phyloP scores from a whole-genome alignment of 2,113 vertebrate genomes.

The Anguilla rostrata region DNA sequence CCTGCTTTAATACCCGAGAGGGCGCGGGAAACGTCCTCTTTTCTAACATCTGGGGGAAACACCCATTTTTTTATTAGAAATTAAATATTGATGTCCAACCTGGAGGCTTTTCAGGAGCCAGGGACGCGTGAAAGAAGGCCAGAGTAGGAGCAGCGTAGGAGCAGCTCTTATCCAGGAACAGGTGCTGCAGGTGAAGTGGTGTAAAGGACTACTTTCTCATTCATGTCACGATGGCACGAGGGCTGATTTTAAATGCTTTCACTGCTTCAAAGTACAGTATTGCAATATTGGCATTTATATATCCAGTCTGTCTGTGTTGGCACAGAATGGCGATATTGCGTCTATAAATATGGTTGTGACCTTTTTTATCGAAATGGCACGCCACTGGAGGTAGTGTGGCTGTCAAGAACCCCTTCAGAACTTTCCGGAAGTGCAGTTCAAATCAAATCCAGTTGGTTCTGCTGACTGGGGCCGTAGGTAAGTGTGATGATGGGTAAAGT shows the following conservation, averaged over 20 bases:
- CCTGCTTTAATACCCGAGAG: neutral
- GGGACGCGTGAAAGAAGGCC: neutral
- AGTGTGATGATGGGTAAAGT: neutral
- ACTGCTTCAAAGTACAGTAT: neutral
- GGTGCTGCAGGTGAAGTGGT: neutral
- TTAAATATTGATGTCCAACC: slow-evolving; percentile 12
- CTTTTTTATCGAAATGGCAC: too few species aligned
- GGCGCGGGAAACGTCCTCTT: neutral
- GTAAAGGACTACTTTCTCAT: neutral
- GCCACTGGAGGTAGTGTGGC: too few species aligned
- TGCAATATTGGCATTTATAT: too few species aligned
- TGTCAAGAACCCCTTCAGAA: neutral
- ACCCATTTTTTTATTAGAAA: slow-evolving; percentile 2
- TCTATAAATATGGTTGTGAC: too few species aligned
- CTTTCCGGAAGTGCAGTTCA: neutral
- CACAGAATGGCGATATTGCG: too few species aligned
- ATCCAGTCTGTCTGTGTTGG: too few species aligned
- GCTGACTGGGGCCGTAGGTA: neutral
- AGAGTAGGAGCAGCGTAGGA: too few species aligned
- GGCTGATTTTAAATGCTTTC: neutral
- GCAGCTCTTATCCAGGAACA: neutral
- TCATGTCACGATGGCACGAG: neutral
- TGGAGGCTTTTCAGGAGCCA: neutral
- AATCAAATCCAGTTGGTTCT: neutral
- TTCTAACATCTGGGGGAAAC: neutral